Conservation (phyloP, 2,113 vertebrate species). For the Carollia perspicillata region DNA sequence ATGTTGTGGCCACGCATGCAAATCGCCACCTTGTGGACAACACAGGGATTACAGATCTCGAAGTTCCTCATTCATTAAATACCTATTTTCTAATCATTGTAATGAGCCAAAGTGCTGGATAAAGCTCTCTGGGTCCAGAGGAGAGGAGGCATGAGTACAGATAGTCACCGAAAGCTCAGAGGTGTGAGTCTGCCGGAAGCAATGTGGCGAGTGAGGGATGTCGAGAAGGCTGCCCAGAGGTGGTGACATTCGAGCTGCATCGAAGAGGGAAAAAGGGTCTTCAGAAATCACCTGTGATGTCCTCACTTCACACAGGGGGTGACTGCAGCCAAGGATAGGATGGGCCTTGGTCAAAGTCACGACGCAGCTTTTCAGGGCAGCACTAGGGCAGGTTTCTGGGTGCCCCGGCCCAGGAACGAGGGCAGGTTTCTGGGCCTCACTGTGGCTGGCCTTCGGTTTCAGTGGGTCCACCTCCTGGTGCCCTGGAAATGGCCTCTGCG, state of each 20-base stretch:
- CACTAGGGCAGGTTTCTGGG: not conserved
- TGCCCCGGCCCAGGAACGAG: not conserved
- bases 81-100: not conserved
- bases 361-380: not conserved
- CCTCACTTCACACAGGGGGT: not conserved
- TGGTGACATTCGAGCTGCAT: not conserved
- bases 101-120: not conserved
- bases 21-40: slow-evolving; percentile 48
- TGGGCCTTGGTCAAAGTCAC: not conserved
- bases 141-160: not conserved
- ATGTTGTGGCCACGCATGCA: not conserved
- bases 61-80: not conserved
- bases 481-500: not conserved
- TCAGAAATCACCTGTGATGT: not conserved
- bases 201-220: not conserved
- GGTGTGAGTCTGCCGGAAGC: not conserved
- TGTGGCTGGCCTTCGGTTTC: not conserved
- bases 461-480: not conserved
- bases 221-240: not conserved
- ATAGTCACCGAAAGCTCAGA: not conserved
- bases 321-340: not conserved
- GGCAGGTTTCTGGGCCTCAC: not conserved
- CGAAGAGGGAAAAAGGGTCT: not conserved
- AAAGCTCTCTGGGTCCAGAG: not conserved
- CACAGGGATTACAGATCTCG: not conserved